Base-by-base conservation (phyloP, 2,888 invertebrate species). In the Temnothorax unifasciatus region DNA sequence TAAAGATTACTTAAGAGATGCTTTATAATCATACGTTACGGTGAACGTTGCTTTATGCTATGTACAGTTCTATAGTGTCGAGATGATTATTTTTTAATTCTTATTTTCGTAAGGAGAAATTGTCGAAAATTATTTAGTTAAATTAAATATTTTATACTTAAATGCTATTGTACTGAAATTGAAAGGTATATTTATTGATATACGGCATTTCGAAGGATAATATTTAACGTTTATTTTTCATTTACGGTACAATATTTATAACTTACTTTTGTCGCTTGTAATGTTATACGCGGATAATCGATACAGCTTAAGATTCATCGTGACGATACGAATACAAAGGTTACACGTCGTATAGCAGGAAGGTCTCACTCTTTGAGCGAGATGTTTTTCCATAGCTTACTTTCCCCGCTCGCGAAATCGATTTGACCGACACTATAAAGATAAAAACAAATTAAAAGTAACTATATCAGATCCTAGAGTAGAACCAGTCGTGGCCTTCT, bases 241-340 rank as follows among this genome's bases (percentile, higher is more conserved):
- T 92, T 93, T 93, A 93, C 93, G 91, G 89, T 93, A 94, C 92
- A 93, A 92, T 94, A 94, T 93, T 92, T 94, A 93, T 94, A 93
- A 92, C 88, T 92, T 93, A 93, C 87, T 92, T 92, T 86, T 92
- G 88, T 92, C 91, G 90, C 88, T 91, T 86, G 88, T 91, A 92
- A 91, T 92, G 91, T 93, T 91, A 92, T 93, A 93, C 89, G 92
- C 91, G 91, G 90, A 91, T 93, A 92, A 87, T 90, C 83, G 84
- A 90, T 92, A 91, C 87, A 92, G 90, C 89, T 92, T 89, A 90
- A 90, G 90, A 87, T 92, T 92, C 91, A 92, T 92, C 90, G 34
- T 34, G 90, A 93, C 92, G 92, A 92, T 93, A 92, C 91, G 92
- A 93, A 92, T 93, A 93, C 90, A 93, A 93, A 92, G 92, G 89